These are phyloP conservation scores for human (Homo sapiens) DNA, from an alignment of 2,113 vertebrate genomes.

Conservation along the genomic window DNA sequence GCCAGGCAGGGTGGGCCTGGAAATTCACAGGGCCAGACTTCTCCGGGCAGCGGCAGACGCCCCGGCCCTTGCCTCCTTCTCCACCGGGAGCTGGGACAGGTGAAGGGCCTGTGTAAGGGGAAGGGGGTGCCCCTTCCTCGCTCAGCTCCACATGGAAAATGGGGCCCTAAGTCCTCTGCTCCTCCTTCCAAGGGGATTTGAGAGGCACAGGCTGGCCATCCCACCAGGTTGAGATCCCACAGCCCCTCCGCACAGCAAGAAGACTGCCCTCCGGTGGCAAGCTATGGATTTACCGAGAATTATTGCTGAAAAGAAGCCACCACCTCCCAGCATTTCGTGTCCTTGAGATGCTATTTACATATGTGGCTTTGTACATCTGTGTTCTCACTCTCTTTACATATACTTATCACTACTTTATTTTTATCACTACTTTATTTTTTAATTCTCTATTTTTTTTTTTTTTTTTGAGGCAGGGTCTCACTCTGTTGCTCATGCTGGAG, in stretches of 20 bases:
- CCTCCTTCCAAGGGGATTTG: background rate
- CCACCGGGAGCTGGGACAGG: background rate
- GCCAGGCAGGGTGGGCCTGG: background rate
- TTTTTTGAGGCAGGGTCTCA: too few relatives aligned
- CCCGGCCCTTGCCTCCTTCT: background rate
- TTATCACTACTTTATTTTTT: too few relatives aligned
- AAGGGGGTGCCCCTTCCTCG: background rate
- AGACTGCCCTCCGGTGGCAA: background rate
- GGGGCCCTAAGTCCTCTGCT: background rate
- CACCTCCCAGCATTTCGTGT: background rate
- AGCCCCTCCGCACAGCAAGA: accelerated
- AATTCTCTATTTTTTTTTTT: too few relatives aligned
- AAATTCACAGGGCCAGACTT: background rate
- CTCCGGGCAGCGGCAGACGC: accelerated
- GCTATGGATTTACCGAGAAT: background rate
- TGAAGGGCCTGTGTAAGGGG: background rate
- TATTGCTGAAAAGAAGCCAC: background rate
- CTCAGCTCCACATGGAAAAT: background rate
- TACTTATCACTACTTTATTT: too few relatives aligned
- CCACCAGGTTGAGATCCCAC: background rate
- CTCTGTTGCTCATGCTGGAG: too few relatives aligned
- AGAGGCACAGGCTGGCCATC: accelerated
- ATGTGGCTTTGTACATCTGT: background rate
- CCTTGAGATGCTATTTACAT: background rate
- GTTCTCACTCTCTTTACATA: background rate